phyloP scores from a whole-genome alignment of 1,140 invertebrate species.

The Pseudomyrmex flavicornis region DNA sequence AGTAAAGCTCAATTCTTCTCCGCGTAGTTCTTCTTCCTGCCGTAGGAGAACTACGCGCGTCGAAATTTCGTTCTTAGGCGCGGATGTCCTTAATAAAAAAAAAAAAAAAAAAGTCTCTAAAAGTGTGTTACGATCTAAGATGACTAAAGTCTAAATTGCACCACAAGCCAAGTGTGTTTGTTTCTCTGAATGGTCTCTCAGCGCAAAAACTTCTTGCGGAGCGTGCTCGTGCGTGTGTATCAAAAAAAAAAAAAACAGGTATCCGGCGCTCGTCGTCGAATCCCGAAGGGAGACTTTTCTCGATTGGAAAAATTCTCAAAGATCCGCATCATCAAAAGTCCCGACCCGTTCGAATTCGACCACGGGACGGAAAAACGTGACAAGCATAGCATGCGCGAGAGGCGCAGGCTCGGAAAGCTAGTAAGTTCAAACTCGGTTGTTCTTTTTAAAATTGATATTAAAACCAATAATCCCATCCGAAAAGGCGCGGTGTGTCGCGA shows the following conservation, averaged over 20 bases:
- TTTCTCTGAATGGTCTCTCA: slow-evolving; percentile 1
- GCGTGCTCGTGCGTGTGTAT: slow-evolving; percentile 46
- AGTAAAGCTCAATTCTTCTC: too few species aligned
- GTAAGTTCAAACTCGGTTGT: slow-evolving; percentile 5
- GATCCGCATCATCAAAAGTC: too few species aligned
- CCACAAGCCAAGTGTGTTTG: slow-evolving; percentile 40
- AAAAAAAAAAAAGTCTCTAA: slow-evolving; percentile 1
- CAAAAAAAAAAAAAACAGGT: background rate
- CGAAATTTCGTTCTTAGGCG: background rate
- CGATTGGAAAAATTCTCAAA: too few species aligned
- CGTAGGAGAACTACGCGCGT: background rate
- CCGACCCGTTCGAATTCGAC: slow-evolving; percentile 15
- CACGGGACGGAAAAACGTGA: slow-evolving; percentile 19
- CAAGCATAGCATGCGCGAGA: slow-evolving; percentile 41
- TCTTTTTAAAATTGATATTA: too few species aligned
- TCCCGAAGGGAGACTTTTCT: background rate
- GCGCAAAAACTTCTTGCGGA: slow-evolving; percentile 28
- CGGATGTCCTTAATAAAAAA: background rate
- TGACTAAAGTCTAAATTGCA: slow-evolving; percentile 37
- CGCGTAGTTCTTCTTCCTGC: too few species aligned
- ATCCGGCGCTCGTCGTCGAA: slow-evolving; percentile 28
- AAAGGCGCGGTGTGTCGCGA: background rate
- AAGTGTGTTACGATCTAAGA: slow-evolving; percentile 45
- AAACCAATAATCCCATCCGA: too few species aligned
- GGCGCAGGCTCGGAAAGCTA: background rate